phyloP scores from a whole-genome alignment of 2,797 vertebrate genomes.

The Trachurus trachurus region DNA sequence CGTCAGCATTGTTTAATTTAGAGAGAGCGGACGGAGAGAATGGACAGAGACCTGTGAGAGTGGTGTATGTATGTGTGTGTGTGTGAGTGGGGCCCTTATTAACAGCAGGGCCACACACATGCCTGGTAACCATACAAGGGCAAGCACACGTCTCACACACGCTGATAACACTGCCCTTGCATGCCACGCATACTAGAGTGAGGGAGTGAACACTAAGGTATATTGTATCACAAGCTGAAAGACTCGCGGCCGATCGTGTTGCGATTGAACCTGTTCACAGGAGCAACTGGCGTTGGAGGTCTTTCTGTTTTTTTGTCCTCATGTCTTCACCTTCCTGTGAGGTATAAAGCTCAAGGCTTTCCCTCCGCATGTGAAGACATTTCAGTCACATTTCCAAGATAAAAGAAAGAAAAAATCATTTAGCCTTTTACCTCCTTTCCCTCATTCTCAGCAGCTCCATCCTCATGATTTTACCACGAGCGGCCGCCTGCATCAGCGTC shows the following conservation, averaged over 20 bases:
- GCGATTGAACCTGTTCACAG: constrained; percentile 72
- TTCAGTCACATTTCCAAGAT: not conserved
- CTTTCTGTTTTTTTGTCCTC: constrained; percentile 24
- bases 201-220: constrained; percentile 74
- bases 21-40: constrained; percentile 67
- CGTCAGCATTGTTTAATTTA: constrained; percentile 83
- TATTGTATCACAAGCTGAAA: constrained; percentile 71
- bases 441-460: constrained; percentile 87
- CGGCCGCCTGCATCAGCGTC: constrained; percentile 91
- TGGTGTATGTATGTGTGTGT: constrained; percentile 21
- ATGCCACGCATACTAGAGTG: constrained; percentile 65
- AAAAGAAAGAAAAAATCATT: not conserved
- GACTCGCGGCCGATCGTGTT: constrained; percentile 57
- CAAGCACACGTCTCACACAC: constrained; percentile 80
- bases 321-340: constrained; percentile 51
- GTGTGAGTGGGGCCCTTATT: constrained; percentile 52
- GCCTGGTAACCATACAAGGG: constrained; percentile 76
- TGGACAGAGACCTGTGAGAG: constrained; percentile 56
- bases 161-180: constrained; percentile 76
- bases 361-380: not conserved
- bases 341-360: constrained; percentile 31
- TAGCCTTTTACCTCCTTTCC: constrained; percentile 85
- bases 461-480: constrained; percentile 91
- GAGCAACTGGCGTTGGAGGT: constrained; percentile 61
- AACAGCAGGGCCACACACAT: constrained; percentile 74